Evolutionary conservation across 2,888 invertebrate species (phyloP).

Genomic region (Eremobia ochroleuca): DNA sequence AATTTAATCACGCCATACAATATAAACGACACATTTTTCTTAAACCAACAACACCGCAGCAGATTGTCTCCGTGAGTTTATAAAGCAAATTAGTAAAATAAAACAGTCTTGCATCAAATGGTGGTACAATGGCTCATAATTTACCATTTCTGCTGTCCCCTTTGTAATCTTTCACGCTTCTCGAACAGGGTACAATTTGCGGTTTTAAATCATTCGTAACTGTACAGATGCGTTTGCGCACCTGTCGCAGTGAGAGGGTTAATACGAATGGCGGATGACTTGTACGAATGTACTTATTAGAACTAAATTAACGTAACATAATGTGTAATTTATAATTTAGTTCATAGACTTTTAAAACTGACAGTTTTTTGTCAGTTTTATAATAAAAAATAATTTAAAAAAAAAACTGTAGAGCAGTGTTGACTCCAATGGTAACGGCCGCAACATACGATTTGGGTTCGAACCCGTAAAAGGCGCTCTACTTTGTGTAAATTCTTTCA

Average conservation of each 20-base stretch:
- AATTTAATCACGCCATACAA: constrained; percentile 20
- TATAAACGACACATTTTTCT: constrained; percentile 2
- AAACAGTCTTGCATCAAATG: constrained; percentile 31
- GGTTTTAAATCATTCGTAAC: constrained; percentile 79
- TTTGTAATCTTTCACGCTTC: constrained; percentile 72
- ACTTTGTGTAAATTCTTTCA: too few species aligned
- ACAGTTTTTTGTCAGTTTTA: too few species aligned
- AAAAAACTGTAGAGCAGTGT: too few species aligned
- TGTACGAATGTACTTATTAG: constrained; percentile 5
- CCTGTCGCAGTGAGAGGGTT: constrained; percentile 69
- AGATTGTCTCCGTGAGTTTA: constrained; percentile 40
- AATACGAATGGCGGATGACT: constrained; percentile 36
- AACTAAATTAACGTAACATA: not conserved
- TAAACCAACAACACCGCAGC: constrained; percentile 11
- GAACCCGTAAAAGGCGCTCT: too few species aligned
- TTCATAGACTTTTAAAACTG: too few species aligned
- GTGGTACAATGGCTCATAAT: constrained; percentile 43
- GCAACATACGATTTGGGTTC: too few species aligned
- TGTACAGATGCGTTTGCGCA: constrained; percentile 78
- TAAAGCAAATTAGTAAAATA: constrained; percentile 45
- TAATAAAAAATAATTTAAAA: too few species aligned
- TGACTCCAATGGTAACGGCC: too few species aligned
- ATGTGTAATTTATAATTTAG: not conserved
- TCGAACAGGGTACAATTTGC: constrained; percentile 78
- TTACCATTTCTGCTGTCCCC: constrained; percentile 49